Percentiles rank a stretch among this genome's conserved stretches.
Conservation (phyloP, 2,888 invertebrate genomes). For the Sphinx pinastri region DNA sequence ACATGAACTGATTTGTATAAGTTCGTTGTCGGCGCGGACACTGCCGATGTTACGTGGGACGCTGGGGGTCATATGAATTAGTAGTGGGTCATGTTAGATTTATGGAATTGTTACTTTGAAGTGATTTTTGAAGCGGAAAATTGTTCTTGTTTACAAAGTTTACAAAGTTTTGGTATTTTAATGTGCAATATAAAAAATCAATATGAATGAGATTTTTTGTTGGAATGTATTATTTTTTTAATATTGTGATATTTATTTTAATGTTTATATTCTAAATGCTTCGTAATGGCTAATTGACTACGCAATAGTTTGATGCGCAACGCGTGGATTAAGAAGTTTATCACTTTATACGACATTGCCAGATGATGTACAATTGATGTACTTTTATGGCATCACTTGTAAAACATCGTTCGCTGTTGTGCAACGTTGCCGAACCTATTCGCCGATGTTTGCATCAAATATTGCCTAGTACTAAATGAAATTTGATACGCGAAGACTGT, state of each 20-base stretch:
- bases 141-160: too few relatives aligned
- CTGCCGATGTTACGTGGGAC: background rate
- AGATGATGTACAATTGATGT: too few relatives aligned
- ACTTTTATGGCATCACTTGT: too few relatives aligned
- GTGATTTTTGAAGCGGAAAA: too few relatives aligned
- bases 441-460: too few relatives aligned
- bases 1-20: constrained; percentile 14
- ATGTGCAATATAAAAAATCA: background rate
- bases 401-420: too few relatives aligned
- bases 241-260: background rate
- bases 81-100: background rate
- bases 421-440: too few relatives aligned
- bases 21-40: constrained; percentile 3
- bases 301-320: background rate
- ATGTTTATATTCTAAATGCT: background rate
- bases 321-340: background rate
- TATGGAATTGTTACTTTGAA: too few relatives aligned
- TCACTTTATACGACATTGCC: too few relatives aligned
- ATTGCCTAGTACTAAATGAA: too few relatives aligned
- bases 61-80: background rate
- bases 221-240: background rate
- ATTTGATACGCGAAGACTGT: too few relatives aligned
- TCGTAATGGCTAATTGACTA: background rate
- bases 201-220: background rate
- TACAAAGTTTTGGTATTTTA: too few relatives aligned